phyloP scores from a whole-genome alignment of 2,888 invertebrate species.

The Diarsia rubi region DNA sequence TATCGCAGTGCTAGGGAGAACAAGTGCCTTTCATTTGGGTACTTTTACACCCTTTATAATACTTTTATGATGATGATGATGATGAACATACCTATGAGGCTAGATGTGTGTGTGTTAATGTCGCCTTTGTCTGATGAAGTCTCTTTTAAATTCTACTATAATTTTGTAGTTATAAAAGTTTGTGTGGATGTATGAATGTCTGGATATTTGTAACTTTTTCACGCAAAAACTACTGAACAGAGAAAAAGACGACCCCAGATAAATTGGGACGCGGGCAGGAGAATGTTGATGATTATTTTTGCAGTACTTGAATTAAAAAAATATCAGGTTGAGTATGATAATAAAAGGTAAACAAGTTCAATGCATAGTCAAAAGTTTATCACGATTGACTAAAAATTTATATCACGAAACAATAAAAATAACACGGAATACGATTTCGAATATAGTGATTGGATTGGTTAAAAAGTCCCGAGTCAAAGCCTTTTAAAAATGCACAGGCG shows the following conservation, averaged over 20 bases:
- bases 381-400: slow-evolving; percentile 1
- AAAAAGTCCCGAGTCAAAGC: slow-evolving; percentile 58
- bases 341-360: background rate
- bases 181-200: too few relatives aligned
- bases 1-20: too few relatives aligned
- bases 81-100: slow-evolving; percentile 27
- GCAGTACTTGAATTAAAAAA: background rate
- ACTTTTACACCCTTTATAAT: too few relatives aligned
- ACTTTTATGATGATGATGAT: too few relatives aligned
- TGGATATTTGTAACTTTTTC: too few relatives aligned
- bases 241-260: too few relatives aligned
- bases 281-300: too few relatives aligned
- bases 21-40: too few relatives aligned
- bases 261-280: too few relatives aligned
- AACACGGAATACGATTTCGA: slow-evolving; percentile 43
- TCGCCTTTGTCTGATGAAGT: background rate
- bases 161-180: too few relatives aligned
- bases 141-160: too few relatives aligned
- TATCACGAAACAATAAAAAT: slow-evolving; percentile 42
- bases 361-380: background rate
- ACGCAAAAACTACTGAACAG: too few relatives aligned
- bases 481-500: slow-evolving; percentile 60
- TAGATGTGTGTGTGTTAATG: slow-evolving; percentile 35
- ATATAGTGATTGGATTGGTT: slow-evolving; percentile 56
- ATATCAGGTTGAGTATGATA: background rate